Percentiles rank a stretch among this genome's conserved stretches.
Evolutionary conservation across 2,797 vertebrate genomes (phyloP).

Genomic region (Capromys pilorides): DNA sequence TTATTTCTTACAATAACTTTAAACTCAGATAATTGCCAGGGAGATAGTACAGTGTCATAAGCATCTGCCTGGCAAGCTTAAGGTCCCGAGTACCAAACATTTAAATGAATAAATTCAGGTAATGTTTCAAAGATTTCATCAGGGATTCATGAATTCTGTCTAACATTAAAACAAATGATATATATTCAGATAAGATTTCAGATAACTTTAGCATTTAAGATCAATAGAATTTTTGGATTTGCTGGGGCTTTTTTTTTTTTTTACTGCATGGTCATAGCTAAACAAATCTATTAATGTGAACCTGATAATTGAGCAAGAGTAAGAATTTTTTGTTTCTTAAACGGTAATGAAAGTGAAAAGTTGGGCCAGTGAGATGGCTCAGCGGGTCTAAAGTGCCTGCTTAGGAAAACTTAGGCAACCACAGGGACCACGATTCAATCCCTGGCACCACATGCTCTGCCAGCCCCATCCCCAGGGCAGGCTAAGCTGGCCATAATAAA

Average conservation of each 20-base stretch:
- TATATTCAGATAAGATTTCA: slow-evolving; percentile 12
- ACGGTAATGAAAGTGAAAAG: slow-evolving; percentile 60
- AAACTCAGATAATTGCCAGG: not conserved
- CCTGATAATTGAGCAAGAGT: slow-evolving; percentile 56
- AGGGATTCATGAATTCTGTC: slow-evolving; percentile 33
- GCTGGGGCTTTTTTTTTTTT: slow-evolving; percentile 32
- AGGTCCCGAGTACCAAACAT: too few relatives aligned
- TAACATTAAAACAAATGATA: slow-evolving; percentile 67
- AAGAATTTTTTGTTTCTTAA: slow-evolving; percentile 62
- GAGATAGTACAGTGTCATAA: too few relatives aligned
- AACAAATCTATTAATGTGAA: slow-evolving; percentile 65
- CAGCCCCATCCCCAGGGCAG: too few relatives aligned
- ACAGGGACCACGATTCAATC: too few relatives aligned
- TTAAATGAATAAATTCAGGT: not conserved
- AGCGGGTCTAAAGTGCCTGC: too few relatives aligned
- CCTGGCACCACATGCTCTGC: too few relatives aligned
- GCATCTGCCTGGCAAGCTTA: too few relatives aligned
- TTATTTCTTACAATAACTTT: slow-evolving; percentile 66
- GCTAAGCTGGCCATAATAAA: too few relatives aligned
- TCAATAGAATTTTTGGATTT: slow-evolving; percentile 66
- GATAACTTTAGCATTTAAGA: slow-evolving; percentile 24
- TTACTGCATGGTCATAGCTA: slow-evolving; percentile 51
- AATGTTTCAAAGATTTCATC: slow-evolving; percentile 51
- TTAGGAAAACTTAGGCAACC: too few relatives aligned
- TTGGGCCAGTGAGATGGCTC: too few relatives aligned